Percentiles rank a stretch among this genome's conserved stretches.
These are phyloP conservation scores for Echiichthys vipera DNA, from an alignment of 2,797 vertebrate genomes.

Conservation along the genomic window DNA sequence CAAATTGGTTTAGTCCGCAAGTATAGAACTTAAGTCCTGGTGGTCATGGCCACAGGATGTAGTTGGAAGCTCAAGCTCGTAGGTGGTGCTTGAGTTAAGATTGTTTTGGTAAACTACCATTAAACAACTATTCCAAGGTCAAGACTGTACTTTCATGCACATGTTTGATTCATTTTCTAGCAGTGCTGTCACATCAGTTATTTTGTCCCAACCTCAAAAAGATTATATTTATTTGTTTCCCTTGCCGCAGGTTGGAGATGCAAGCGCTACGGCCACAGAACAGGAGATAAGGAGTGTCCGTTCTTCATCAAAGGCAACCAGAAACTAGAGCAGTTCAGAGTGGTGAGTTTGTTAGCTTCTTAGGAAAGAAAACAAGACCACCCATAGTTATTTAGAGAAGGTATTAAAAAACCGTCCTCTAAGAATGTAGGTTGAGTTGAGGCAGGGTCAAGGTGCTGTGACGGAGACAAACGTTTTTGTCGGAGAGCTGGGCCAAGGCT, in stretches of 20 bases:
- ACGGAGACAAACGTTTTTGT: constrained; percentile 12
- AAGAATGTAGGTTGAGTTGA: constrained; percentile 4
- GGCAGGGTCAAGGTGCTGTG: constrained; percentile 16
- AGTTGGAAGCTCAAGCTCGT: neutral
- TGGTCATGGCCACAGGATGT: neutral
- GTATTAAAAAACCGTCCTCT: neutral
- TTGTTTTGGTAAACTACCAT: neutral
- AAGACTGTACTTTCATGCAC: neutral
- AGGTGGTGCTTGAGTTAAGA: neutral
- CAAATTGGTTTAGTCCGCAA: neutral
- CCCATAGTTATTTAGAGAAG: constrained; percentile 1
- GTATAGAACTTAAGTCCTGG: too few species aligned
- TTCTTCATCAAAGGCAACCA: constrained; percentile 99
- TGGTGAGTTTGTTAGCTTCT: constrained; percentile 85
- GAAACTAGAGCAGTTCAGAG: constrained; percentile 97
- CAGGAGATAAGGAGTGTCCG: constrained; percentile 93
- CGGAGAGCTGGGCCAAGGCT: constrained; percentile 10
- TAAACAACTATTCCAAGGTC: neutral
- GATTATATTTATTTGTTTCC: neutral
- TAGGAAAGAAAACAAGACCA: neutral
- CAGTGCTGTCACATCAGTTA: neutral
- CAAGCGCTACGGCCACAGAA: constrained; percentile 95
- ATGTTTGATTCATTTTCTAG: neutral
- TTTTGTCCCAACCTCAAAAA: neutral
- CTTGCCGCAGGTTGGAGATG: constrained; percentile 91